Evolutionary conservation across 2,888 invertebrate genomes (phyloP).

Genomic region (Agrotis puta): DNA sequence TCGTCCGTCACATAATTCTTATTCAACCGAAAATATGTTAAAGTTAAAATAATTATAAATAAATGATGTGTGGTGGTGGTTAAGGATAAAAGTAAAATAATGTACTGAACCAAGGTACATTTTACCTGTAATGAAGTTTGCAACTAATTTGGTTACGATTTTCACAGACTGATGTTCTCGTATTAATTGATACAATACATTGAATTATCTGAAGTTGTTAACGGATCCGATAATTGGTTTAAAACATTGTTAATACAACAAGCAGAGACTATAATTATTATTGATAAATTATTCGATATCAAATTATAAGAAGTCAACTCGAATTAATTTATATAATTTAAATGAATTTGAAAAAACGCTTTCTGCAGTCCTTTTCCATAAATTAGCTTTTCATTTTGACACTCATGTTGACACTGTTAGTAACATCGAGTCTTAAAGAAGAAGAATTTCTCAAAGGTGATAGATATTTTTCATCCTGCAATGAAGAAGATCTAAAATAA

Average conservation of each 20-base stretch:
- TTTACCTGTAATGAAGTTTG: too few relatives aligned
- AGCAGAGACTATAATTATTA: not conserved
- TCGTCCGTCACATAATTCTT: too few relatives aligned
- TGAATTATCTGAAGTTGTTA: constrained; percentile 9
- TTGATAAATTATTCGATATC: too few relatives aligned
- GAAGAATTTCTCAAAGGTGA: not conserved
- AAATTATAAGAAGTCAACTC: too few relatives aligned
- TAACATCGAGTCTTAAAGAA: too few relatives aligned
- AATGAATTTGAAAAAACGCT: not conserved
- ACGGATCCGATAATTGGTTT: not conserved
- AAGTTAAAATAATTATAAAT: too few relatives aligned
- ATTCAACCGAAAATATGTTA: too few relatives aligned
- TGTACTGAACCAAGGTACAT: not conserved
- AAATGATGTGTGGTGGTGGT: not conserved
- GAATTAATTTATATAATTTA: too few relatives aligned
- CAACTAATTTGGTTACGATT: not conserved
- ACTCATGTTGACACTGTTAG: too few relatives aligned
- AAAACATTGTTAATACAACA: not conserved
- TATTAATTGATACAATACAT: constrained; percentile 15
- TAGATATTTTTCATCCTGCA: not conserved
- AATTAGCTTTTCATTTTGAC: too few relatives aligned
- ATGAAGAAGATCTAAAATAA: not conserved
- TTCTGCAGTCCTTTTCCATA: not conserved
- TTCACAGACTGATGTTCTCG: not conserved
- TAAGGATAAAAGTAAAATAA: not conserved